phyloP scores from a whole-genome alignment of 2,113 vertebrate species.

The Chunga burmeisteri region DNA sequence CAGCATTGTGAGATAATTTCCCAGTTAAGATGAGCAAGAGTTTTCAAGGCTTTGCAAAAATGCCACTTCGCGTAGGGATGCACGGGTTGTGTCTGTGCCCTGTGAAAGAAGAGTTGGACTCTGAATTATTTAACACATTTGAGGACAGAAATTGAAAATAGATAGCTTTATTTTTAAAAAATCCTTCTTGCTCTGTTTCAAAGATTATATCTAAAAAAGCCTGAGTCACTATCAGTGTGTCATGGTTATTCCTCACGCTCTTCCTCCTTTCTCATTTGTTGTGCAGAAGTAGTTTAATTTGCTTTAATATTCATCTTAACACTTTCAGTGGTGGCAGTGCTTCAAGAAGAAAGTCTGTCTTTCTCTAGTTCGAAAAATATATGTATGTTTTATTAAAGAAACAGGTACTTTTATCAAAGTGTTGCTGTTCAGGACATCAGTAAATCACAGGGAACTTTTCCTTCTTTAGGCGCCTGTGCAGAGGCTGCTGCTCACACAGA shows the following conservation, averaged over 20 bases:
- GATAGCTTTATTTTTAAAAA: neutral
- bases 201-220: neutral
- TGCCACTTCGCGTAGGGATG: neutral
- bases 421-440: neutral
- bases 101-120: neutral
- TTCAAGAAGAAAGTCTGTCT: neutral
- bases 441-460: neutral
- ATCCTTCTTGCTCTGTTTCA: neutral
- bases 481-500: neutral
- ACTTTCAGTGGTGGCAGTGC: neutral
- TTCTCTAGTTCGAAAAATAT: neutral
- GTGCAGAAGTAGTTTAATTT: neutral
- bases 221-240: neutral
- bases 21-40: neutral
- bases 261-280: neutral
- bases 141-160: neutral
- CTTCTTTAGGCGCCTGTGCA: neutral
- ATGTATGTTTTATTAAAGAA: neutral
- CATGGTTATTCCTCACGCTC: neutral
- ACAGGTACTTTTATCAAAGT: neutral
- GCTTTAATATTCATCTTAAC: neutral
- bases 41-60: neutral
- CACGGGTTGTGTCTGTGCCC: fast-evolving
- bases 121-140: neutral
- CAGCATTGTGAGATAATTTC: fast-evolving